Base-by-base conservation (phyloP, 1,140 invertebrate species). In the Cryptotermes secundus region DNA sequence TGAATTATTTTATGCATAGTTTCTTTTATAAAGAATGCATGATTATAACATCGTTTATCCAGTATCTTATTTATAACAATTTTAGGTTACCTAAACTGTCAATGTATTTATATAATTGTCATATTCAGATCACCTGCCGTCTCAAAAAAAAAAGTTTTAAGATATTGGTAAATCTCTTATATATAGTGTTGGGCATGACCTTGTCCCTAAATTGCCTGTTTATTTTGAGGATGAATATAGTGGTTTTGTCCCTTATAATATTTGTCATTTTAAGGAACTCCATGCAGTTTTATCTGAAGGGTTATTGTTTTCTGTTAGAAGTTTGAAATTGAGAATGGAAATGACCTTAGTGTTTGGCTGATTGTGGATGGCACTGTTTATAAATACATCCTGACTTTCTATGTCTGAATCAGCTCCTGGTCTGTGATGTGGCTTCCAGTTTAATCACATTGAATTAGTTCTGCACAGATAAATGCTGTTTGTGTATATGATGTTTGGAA, bases 361-460 rank as follows among this genome's bases (percentile, higher is more conserved):
- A 31, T 72, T 72, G 26, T 72, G 10, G 26, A 16, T 31, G n/a
- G 59, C 26, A 31, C 59, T 72, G 59, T 72, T 31, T 72, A n/a
- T 16, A 59, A 59, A 24, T 22, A 49, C 16, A n/a, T 72, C 59
- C 59, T n/a, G 59, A 72, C n/a, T 72, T 72, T 19, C 45, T 19
- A 22, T 49, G 14, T 22, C 16, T 49, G n/a, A 10, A 72, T 72
- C 59, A 72, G n/a, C 59, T n/a, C n/a, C 59, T 1, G 31, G 4
- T 72, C 59, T 72, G 59, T 72, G 59, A 72, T 72, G 59, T 72
- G 59, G 59, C 59, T 72, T 72, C 59, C 59, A 72, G 26, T 72
- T 72, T 72, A 12, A 26, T 72, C 59, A 2, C 59, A 9, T 9
- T 6, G 14, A 72, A 31, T 72, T 72, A 72, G 26, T 72, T 72